phyloP scores from a whole-genome alignment of 2,113 vertebrate species.

The Probosciger aterrimus region DNA sequence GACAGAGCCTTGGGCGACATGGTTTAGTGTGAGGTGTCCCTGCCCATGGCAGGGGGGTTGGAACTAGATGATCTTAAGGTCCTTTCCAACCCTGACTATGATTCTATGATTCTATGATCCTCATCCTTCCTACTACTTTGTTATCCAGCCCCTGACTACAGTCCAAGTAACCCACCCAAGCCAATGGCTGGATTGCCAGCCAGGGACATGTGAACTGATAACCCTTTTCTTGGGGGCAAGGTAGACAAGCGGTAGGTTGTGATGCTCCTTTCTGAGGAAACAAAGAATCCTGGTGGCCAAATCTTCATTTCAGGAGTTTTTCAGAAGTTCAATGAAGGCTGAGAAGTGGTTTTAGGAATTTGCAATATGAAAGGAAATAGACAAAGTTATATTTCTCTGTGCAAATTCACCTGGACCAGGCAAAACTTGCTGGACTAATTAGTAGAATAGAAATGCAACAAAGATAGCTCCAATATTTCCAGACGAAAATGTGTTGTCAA shows the following conservation, averaged over 20 bases:
- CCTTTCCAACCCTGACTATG: too few relatives aligned
- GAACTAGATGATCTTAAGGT: too few relatives aligned
- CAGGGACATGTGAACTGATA: neutral
- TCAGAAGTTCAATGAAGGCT: neutral
- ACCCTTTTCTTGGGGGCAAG: neutral
- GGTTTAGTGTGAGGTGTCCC: too few relatives aligned
- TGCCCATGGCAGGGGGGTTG: too few relatives aligned
- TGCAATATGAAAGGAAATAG: neutral
- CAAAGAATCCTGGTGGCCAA: neutral
- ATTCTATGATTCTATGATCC: too few relatives aligned
- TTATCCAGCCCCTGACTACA: neutral
- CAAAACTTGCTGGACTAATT: neutral
- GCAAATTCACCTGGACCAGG: neutral
- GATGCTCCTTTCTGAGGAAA: neutral
- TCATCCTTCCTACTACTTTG: neutral
- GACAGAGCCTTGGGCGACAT: too few relatives aligned
- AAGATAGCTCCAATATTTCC: neutral
- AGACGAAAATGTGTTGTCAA: neutral
- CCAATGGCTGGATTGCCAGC: neutral
- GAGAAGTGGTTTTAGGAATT: neutral
- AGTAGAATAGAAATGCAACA: neutral
- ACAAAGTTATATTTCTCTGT: neutral
- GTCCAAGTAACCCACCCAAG: neutral
- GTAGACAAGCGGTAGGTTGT: neutral
- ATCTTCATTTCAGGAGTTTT: neutral